phyloP scores from a whole-genome alignment of 2,888 invertebrate species.

The Caenorhabditis auriculariae region DNA sequence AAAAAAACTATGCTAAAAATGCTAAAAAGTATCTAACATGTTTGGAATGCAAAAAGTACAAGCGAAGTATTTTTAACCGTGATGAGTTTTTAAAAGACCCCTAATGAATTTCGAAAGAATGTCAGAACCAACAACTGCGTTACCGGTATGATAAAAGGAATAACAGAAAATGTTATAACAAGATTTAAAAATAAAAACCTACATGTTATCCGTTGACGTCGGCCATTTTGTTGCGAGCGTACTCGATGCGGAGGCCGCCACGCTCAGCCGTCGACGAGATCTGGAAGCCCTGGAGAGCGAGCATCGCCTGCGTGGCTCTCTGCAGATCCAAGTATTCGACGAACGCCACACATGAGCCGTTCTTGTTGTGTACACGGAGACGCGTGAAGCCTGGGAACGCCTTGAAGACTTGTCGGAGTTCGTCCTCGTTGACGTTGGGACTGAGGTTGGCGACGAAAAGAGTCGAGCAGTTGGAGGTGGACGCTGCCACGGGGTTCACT shows the following conservation, averaged over 20 bases:
- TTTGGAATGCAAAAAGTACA: too few species aligned
- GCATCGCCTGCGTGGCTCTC: slow-evolving; percentile 88
- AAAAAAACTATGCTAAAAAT: too few species aligned
- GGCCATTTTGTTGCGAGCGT: slow-evolving; percentile 98
- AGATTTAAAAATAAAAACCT: not conserved
- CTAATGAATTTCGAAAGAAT: too few species aligned
- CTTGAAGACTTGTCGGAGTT: slow-evolving; percentile 83
- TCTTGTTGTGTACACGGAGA: slow-evolving; percentile 81
- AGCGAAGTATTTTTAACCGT: too few species aligned
- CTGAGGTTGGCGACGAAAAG: slow-evolving; percentile 97
- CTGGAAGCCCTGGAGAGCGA: slow-evolving; percentile 84
- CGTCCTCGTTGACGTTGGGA: slow-evolving; percentile 95
- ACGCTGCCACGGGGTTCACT: slow-evolving; percentile 72
- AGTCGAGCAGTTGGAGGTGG: slow-evolving; percentile 73
- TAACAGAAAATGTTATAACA: too few species aligned
- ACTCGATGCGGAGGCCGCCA: slow-evolving; percentile 96
- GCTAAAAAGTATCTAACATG: too few species aligned
- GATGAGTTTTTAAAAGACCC: too few species aligned
- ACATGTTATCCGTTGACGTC: slow-evolving; percentile 68
- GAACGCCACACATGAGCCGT: slow-evolving; percentile 92
- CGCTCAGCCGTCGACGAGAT: slow-evolving; percentile 79
- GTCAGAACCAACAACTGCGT: too few species aligned
- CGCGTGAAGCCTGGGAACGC: slow-evolving; percentile 92
- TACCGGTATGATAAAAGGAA: too few species aligned
- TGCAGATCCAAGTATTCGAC: slow-evolving; percentile 90